phyloP scores from a whole-genome alignment of 2,797 vertebrate species.

The Passerculus sandwichensis region DNA sequence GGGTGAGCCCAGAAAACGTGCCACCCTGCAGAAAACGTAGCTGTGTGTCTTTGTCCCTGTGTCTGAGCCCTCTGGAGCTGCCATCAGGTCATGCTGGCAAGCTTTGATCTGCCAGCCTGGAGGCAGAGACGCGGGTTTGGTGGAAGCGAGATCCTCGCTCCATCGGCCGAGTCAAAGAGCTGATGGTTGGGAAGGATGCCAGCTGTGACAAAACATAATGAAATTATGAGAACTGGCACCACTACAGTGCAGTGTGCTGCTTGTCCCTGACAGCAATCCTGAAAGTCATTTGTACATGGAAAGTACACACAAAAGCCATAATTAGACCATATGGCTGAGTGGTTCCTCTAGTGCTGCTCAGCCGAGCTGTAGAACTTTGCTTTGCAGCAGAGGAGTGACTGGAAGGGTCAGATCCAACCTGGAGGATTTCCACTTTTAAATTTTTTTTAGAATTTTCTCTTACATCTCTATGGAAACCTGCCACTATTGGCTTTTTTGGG shows the following conservation, averaged over 20 bases:
- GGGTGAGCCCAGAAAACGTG: neutral
- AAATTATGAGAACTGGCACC: conserved; percentile 17
- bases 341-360: neutral
- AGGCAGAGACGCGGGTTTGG: neutral
- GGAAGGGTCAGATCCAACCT: neutral
- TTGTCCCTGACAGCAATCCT: conserved; percentile 23
- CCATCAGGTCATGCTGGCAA: neutral
- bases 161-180: neutral
- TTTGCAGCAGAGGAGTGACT: neutral
- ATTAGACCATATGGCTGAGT: neutral
- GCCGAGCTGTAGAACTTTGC: neutral
- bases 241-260: neutral
- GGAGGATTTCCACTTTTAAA: neutral
- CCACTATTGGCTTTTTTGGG: conserved; percentile 3
- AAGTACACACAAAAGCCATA: conserved; percentile 11
- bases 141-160: neutral
- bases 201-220: conserved; percentile 2
- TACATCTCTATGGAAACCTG: neutral
- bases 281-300: conserved; percentile 16
- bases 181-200: conserved; percentile 1
- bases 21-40: neutral
- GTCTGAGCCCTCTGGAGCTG: neutral
- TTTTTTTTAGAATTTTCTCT: neutral
- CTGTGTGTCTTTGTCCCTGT: neutral
- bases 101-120: neutral